phyloP scores from a whole-genome alignment of 2,113 vertebrate species.

The Mugil cephalus region DNA sequence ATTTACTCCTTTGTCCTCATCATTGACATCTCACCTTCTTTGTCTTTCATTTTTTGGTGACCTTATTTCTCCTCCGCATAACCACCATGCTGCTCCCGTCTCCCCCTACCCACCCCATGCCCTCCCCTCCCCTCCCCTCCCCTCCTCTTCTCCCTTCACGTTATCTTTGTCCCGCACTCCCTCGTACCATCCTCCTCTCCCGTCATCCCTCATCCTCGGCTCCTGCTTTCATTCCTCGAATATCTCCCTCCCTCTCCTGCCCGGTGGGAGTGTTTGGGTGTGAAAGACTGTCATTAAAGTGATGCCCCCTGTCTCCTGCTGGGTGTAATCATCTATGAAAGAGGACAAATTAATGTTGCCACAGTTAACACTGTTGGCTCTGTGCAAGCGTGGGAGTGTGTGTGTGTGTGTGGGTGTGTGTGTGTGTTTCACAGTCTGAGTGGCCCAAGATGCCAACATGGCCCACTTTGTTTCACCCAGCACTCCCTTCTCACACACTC shows the following conservation, averaged over 20 bases:
- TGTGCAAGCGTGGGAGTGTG: conserved; percentile 22
- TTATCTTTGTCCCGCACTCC: conserved; percentile 7
- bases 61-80: conserved; percentile 13
- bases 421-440: conserved; percentile 40
- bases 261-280: conserved; percentile 61
- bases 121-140: neutral
- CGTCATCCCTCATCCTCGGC: conserved; percentile 36
- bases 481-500: conserved; percentile 51
- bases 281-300: conserved; percentile 79
- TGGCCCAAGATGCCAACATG: conserved; percentile 66
- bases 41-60: conserved; percentile 16
- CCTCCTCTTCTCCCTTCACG: neutral
- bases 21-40: conserved; percentile 16
- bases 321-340: conserved; percentile 85
- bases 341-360: conserved; percentile 77
- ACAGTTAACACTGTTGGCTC: conserved; percentile 65
- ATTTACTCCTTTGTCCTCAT: conserved; percentile 39
- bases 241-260: conserved; percentile 18
- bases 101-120: conserved; percentile 11
- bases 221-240: conserved; percentile 37
- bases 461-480: conserved; percentile 65
- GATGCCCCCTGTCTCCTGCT: conserved; percentile 79
- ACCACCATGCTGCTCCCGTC: conserved; percentile 4
- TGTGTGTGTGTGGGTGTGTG: conserved; percentile 36
- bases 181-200: conserved; percentile 16